Percentiles rank a stretch among this genome's conserved stretches.
Evolutionary conservation across 2,797 vertebrate species (phyloP).

Genomic region (Petrocephalus sullivani): DNA sequence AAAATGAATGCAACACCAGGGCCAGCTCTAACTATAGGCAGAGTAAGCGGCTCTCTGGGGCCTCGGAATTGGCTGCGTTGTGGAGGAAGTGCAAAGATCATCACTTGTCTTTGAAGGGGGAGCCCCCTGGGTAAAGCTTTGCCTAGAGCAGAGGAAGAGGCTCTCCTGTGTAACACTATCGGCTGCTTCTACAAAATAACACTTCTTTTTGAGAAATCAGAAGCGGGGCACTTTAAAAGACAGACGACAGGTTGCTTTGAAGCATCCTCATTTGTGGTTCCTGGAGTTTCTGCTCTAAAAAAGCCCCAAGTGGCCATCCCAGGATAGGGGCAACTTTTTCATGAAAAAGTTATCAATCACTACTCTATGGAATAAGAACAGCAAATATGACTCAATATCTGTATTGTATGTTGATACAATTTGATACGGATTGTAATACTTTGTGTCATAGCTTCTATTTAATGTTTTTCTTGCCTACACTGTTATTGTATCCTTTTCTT

Average conservation of each 20-base stretch:
- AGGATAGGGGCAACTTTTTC: not conserved
- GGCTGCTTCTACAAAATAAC: too few species aligned
- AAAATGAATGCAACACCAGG: not conserved
- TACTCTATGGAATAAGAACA: not conserved
- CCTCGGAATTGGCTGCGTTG: not conserved
- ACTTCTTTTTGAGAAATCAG: too few species aligned
- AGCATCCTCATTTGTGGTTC: not conserved
- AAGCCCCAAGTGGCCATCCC: not conserved
- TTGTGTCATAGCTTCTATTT: conserved; percentile 35
- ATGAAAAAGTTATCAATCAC: conserved; percentile 3
- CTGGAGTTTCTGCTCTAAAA: not conserved
- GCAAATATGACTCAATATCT: conserved; percentile 8
- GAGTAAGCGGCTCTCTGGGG: not conserved
- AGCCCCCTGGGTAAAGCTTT: not conserved
- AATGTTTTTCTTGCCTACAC: not conserved
- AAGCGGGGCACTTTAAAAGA: too few species aligned
- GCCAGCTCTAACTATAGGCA: not conserved
- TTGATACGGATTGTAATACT: conserved; percentile 53
- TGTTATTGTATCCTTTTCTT: not conserved
- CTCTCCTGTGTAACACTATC: too few species aligned
- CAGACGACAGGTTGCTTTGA: too few species aligned
- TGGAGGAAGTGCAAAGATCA: not conserved
- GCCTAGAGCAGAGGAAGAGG: not conserved
- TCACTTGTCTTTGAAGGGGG: not conserved
- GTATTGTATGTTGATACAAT: conserved; percentile 35